A percentile compares a stretch with the other conserved stretches of the same genome.
Conservation (phyloP, 2,888 invertebrate genomes). For the Thereva nobilitata region DNA sequence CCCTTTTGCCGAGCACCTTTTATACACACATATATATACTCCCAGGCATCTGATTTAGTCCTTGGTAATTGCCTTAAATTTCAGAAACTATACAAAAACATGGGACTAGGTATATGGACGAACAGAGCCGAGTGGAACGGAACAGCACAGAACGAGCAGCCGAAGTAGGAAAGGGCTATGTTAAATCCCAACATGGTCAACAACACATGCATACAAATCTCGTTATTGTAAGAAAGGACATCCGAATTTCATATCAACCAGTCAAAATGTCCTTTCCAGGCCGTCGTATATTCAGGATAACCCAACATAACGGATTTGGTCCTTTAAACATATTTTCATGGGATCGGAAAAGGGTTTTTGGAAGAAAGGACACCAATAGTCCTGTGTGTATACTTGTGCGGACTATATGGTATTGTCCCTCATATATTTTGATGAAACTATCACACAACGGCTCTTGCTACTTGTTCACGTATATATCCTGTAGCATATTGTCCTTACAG, state of each 20-base stretch:
- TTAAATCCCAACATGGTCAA: conserved; percentile 25
- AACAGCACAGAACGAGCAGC: too few relatives aligned
- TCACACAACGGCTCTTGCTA: background rate
- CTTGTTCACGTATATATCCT: conserved; percentile 9
- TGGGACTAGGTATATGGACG: background rate
- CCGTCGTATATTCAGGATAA: conserved; percentile 35
- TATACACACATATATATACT: background rate
- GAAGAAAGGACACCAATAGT: conserved; percentile 30
- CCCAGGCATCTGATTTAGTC: conserved; percentile 29
- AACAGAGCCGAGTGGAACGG: conserved; percentile 5
- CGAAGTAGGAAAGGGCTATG: conserved; percentile 13
- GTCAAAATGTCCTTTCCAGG: conserved; percentile 41
- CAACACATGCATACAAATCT: conserved; percentile 34
- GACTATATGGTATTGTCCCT: conserved; percentile 10
- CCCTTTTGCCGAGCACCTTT: conserved; percentile 7
- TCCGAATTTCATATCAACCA: conserved; percentile 42
- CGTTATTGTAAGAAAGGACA: conserved; percentile 39
- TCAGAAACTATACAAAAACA: conserved; percentile 11
- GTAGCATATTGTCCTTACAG: conserved; percentile 25
- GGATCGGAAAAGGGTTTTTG: conserved; percentile 30
- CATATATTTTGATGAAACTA: conserved; percentile 1
- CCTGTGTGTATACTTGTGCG: conserved; percentile 11
- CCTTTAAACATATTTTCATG: conserved; percentile 36
- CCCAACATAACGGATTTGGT: conserved; percentile 34
- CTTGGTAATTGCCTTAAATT: conserved; percentile 30